Evolutionary conservation across 2,113 vertebrate genomes (phyloP), one percentile per base, ranked within the genome.

Genomic region (Poecilia latipinna): DNA sequence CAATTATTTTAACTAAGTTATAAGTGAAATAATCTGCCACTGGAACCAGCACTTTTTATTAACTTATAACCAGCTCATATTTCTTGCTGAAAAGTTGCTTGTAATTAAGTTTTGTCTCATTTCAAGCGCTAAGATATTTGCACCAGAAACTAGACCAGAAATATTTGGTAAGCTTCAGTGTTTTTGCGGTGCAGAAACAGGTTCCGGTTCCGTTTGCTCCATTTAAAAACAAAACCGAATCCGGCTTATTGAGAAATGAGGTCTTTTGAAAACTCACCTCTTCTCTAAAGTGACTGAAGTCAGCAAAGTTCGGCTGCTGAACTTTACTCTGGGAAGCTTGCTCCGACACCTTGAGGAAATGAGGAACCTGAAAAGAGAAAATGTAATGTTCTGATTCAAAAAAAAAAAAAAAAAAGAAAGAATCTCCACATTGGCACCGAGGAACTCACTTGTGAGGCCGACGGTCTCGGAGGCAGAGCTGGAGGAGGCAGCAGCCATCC

Each of bases 401-500:
- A 42, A 37, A 11, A 37, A 8, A 11, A 37, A 8, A 35, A 35
- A 35, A 35, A 35, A 35, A 33, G 0, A 32, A 13, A 42, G 1
- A 13, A 12, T 42, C 13, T 12, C 39, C 32, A 42, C 22, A 32
- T 0, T 12, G 26, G 33, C 32, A 65, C 4, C 3, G 15, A 37
- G 24, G 12, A n/a, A n/a, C 71, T 65, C 92, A 99, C 98, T 96
- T 99, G 97, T 72, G 96, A 93, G 2, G 89, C 83, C 51, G 92
- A 90, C 19, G 97, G 97, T 88, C 97, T 93, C 3, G 97, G 97
- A 67, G 98, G 98, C 31, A 99, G 95, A 0, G 97, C 97, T 0
- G 96, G 97, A 77, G 96, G 96, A 71, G 93, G 95, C 1, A 94
- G 96, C 81, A 96, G 85, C 95, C 96, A 96, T 78, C 94, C 96